Conservation (phyloP, 2,113 vertebrate genomes). For the Cebus imitator region DNA sequence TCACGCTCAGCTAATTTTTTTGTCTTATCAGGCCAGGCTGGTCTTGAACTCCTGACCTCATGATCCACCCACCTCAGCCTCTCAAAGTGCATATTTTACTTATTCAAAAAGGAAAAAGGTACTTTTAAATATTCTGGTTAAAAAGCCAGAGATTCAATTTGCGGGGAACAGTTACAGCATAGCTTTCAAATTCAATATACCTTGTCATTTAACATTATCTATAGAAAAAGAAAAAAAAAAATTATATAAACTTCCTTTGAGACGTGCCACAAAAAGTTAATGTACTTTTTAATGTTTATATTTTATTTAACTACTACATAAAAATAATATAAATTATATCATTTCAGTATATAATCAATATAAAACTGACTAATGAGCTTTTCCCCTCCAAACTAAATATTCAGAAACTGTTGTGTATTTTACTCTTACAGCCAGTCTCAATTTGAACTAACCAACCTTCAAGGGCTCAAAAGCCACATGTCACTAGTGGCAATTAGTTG, state of each 20-base stretch:
- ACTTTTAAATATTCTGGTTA: not conserved
- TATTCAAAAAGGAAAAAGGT: not conserved
- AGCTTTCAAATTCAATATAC: not conserved
- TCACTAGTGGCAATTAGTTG: not conserved
- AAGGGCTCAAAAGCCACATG: not conserved
- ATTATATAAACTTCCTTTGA: not conserved
- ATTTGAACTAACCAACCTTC: not conserved
- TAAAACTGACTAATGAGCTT: not conserved
- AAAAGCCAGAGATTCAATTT: constrained; percentile 2
- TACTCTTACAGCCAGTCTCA: not conserved
- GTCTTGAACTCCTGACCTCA: too few species aligned
- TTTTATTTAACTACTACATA: not conserved
- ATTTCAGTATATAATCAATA: not conserved
- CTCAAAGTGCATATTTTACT: not conserved
- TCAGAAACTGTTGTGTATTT: not conserved
- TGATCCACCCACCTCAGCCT: too few species aligned
- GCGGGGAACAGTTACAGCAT: not conserved
- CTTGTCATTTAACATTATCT: not conserved
- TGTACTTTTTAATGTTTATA: not conserved
- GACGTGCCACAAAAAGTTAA: constrained; percentile 20
- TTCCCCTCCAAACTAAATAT: not conserved
- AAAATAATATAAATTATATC: not conserved
- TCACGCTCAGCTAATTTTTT: too few species aligned
- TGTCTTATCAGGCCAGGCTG: too few species aligned
- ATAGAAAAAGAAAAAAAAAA: not conserved